Conservation (phyloP, 2,113 vertebrate genomes). For the Podarcis cretensis region DNA sequence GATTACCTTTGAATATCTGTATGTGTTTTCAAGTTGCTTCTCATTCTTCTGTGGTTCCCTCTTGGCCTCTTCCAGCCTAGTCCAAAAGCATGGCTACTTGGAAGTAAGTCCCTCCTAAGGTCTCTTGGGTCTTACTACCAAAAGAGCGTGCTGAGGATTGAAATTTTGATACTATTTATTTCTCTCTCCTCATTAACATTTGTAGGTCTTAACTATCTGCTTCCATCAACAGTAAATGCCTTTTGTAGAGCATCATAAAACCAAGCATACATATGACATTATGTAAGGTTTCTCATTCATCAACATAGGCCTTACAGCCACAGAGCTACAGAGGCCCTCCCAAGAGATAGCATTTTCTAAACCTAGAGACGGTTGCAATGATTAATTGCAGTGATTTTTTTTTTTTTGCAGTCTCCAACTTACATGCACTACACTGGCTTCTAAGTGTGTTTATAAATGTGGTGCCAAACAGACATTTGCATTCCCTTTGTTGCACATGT, state of each 20-base stretch:
- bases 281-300: not conserved
- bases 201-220: constrained; percentile 24
- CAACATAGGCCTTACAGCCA: constrained; percentile 7
- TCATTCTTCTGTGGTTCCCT: constrained; percentile 73
- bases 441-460: not conserved
- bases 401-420: not conserved
- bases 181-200: constrained; percentile 24
- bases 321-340: constrained; percentile 21
- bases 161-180: constrained; percentile 43
- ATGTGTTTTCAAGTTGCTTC: constrained; percentile 69
- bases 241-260: not conserved
- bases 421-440: not conserved
- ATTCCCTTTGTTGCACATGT: not conserved
- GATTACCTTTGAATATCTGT: constrained; percentile 68
- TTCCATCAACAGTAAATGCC: constrained; percentile 45
- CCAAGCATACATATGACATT: not conserved
- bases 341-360: constrained; percentile 25
- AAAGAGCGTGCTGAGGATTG: not conserved
- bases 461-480: constrained; percentile 15
- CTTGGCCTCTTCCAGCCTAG: constrained; percentile 36
- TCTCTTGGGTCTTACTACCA: not conserved
- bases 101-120: not conserved
- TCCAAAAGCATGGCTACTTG: not conserved
- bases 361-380: constrained; percentile 17
- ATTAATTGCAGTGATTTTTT: constrained; percentile 1